Base-by-base conservation (phyloP, 2,888 invertebrate species). In the Nematopogon swammerdamellus region DNA sequence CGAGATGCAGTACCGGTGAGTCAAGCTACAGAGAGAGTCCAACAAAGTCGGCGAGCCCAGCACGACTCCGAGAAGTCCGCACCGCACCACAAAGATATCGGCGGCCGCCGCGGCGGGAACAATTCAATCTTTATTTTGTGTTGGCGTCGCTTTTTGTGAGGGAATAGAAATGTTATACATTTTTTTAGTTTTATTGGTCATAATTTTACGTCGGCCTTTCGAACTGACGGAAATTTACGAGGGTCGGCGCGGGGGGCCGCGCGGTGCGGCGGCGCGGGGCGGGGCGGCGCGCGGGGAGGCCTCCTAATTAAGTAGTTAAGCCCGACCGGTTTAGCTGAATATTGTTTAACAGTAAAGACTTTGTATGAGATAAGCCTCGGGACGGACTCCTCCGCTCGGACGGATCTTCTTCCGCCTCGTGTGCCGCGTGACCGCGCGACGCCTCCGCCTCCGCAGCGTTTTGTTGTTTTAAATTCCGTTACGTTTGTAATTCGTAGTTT, bases 271-370 rank as follows among this genome's bases (percentile, higher is more conserved):
- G 43, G 43, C 14, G 17, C 17, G 44, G 18, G 44, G 11, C 19
- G 14, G 74, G 72, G 68, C 73, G 69, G 70, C 73, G 70, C 72
- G 68, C 73, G 68, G 70, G 65, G 67, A 68, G 75, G 70, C 70
- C 73, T 68, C 70, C 72, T 77, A 77, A 79, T 79, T 77, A 77
- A 79, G 77, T 76, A 77, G 77, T 77, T 77, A 76, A 72, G 68
- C 57, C 68, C 70, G 70, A 62, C 56, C 63, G 61, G 63, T 63
- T 65, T 65, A 65, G 66, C 63, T 62, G 67, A 65, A 72, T 77
- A 72, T 77, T 76, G 76, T 77, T 76, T 70, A 70, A 69, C 64
- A 63, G 63, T 60, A 36, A 36, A 36, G 8, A 36, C 36, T 36
- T 36, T 36, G 36, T 36, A 36, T 25, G 11, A 36, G 36, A 36